phyloP scores from a whole-genome alignment of 2,888 invertebrate species.

The Miltochrista miniata region DNA sequence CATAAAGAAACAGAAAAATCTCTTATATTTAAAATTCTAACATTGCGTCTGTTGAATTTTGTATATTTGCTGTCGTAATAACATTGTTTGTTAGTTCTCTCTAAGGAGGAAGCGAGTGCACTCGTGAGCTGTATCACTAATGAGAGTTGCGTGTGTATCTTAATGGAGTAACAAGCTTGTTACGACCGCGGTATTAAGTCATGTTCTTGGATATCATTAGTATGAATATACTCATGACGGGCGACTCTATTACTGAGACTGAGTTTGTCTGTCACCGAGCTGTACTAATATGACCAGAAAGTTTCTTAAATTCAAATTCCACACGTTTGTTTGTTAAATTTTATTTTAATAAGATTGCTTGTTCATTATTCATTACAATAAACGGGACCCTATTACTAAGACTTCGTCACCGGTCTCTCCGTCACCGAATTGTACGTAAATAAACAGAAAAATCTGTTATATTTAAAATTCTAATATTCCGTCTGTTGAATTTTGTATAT shows the following conservation, averaged over 20 bases:
- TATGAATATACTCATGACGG: too few relatives aligned
- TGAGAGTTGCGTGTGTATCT: background rate
- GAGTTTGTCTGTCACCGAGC: too few relatives aligned
- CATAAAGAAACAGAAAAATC: background rate
- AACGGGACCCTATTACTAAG: too few relatives aligned
- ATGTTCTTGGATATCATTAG: background rate
- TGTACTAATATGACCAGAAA: too few relatives aligned
- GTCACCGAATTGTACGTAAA: too few relatives aligned
- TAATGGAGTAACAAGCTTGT: background rate
- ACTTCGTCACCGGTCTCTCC: too few relatives aligned
- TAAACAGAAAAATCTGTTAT: background rate
- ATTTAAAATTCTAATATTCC: constrained; percentile 6
- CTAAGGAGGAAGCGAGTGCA: constrained; percentile 9
- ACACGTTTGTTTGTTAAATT: too few relatives aligned
- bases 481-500: background rate
- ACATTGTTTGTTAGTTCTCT: constrained; percentile 12
- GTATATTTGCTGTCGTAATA: constrained; percentile 1
- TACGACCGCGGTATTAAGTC: background rate
- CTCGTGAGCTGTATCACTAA: constrained; percentile 4
- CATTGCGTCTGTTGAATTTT: background rate
- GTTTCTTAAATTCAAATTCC: too few relatives aligned
- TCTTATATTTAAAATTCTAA: constrained; percentile 4
- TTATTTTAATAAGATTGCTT: too few relatives aligned
- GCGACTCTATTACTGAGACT: too few relatives aligned
- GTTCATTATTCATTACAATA: too few relatives aligned